Conservation (phyloP, 2,113 vertebrate genomes). For the Lanius collurio region DNA sequence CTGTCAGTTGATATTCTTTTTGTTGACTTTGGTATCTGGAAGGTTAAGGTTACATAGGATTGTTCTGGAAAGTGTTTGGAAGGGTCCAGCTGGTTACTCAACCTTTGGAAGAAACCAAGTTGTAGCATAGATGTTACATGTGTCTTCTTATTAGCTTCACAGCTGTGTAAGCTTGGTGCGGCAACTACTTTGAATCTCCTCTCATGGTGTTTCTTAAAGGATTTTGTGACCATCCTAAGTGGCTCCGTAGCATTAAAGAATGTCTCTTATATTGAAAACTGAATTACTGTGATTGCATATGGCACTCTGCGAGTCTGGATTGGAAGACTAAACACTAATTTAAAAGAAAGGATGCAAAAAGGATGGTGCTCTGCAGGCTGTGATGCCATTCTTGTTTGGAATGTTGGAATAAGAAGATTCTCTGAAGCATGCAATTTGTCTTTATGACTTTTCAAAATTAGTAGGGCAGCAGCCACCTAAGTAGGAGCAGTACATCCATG, state of each 20-base stretch:
- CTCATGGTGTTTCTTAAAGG: background rate
- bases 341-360: background rate
- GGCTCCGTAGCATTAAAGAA: background rate
- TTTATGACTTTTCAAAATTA: background rate
- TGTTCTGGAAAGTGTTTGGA: background rate
- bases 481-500: background rate
- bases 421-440: background rate
- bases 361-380: background rate
- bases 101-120: background rate
- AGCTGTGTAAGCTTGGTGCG: background rate
- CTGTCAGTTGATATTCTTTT: background rate
- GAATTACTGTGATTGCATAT: background rate
- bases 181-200: background rate
- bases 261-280: background rate
- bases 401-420: background rate
- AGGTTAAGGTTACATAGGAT: background rate
- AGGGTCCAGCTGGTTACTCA: background rate
- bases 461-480: background rate
- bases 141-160: background rate
- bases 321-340: background rate
- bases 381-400: background rate
- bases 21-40: background rate
- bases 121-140: background rate
- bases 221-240: background rate
- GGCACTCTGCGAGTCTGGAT: background rate